These are phyloP conservation scores for Halichoeres trimaculatus DNA, from an alignment of 2,113 vertebrate genomes.

Conservation along the genomic window DNA sequence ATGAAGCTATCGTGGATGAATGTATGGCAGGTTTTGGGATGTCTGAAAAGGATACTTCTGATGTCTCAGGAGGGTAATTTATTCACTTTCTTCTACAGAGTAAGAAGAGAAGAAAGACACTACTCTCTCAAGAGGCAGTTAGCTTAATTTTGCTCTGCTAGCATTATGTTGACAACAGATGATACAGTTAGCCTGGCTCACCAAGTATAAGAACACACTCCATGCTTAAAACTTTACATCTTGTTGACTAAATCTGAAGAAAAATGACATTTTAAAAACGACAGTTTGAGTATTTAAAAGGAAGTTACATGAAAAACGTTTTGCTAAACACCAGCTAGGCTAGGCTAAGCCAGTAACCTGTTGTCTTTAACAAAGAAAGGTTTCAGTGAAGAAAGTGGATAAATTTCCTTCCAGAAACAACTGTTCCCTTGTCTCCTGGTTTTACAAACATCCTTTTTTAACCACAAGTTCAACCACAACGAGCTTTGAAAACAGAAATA, in stretches of 20 bases:
- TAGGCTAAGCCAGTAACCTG: background rate
- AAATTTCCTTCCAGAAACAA: conserved; percentile 4
- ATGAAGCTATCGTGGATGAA: conserved; percentile 30
- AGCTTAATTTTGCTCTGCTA: conserved; percentile 4
- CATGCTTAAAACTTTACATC: background rate
- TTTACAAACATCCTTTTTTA: conserved; percentile 9
- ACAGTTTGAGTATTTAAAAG: background rate
- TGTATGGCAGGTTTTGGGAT: conserved; percentile 23
- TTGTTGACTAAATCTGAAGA: background rate
- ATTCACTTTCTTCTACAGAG: background rate
- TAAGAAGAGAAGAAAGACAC: background rate
- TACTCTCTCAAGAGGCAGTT: background rate
- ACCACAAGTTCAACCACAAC: conserved; percentile 20
- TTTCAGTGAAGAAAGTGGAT: background rate
- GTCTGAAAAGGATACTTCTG: background rate
- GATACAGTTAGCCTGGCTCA: background rate
- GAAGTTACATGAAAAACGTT: background rate
- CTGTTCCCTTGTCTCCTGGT: background rate
- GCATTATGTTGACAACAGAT: background rate
- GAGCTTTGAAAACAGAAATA: conserved; percentile 33
- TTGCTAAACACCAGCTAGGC: background rate
- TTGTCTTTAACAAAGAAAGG: background rate
- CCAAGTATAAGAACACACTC: background rate
- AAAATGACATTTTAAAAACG: background rate
- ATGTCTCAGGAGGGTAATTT: conserved; percentile 22